Conservation (phyloP, 2,888 invertebrate species). For the Eupithecia exiguata region DNA sequence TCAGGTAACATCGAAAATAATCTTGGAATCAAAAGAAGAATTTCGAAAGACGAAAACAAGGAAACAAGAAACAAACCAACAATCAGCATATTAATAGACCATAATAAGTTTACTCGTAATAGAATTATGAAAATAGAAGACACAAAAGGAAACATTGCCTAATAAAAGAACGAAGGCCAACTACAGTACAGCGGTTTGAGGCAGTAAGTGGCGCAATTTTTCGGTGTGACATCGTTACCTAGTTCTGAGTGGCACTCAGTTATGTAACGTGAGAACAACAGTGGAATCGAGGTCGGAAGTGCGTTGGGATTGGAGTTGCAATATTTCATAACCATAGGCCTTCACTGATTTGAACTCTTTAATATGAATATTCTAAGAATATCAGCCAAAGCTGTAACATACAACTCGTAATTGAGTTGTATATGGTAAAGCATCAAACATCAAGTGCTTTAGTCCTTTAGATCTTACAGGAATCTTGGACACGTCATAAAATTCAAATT, state of each 20-base stretch:
- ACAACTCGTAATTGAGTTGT: no score
- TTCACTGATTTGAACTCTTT: neutral
- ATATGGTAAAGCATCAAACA: no score
- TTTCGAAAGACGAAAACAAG: slow-evolving; percentile 31
- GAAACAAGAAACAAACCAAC: neutral
- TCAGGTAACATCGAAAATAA: neutral
- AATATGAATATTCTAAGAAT: neutral
- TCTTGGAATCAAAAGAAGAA: slow-evolving; percentile 42
- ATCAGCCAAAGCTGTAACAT: no score
- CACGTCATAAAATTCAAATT: no score
- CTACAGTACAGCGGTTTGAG: slow-evolving; percentile 44
- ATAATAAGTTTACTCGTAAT: slow-evolving; percentile 17
- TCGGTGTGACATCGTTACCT: slow-evolving; percentile 83
- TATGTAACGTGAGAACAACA: slow-evolving; percentile 81
- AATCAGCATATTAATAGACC: slow-evolving; percentile 2
- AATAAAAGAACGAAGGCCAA: slow-evolving; percentile 39
- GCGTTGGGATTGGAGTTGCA: slow-evolving; percentile 56
- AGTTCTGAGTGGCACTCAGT: slow-evolving; percentile 77
- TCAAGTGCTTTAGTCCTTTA: no score
- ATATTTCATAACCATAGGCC: slow-evolving; percentile 34
- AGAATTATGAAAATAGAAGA: slow-evolving; percentile 26
- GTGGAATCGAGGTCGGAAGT: slow-evolving; percentile 76
- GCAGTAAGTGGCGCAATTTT: slow-evolving; percentile 78
- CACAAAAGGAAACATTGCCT: slow-evolving; percentile 38
- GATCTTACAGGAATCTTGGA: no score